phyloP scores from a whole-genome alignment of 2,113 vertebrate species.

The Antechinus stuartii region DNA sequence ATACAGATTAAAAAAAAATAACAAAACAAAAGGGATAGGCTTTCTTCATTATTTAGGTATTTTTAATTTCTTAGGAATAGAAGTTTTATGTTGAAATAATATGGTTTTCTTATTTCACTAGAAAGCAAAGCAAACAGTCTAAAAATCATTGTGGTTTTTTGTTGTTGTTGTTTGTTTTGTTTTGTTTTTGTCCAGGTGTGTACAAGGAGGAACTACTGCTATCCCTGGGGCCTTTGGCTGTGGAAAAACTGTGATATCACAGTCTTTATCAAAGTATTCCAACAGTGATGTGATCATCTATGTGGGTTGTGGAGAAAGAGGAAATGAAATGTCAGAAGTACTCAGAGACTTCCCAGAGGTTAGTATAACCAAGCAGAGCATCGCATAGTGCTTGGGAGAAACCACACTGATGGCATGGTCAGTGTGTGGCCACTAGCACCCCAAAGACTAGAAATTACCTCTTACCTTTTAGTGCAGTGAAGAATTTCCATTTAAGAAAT shows the following conservation, averaged over 20 bases:
- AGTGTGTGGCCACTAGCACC: background rate
- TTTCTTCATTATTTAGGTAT: background rate
- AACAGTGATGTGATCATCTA: slow-evolving; percentile 99
- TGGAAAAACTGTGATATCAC: slow-evolving; percentile 98
- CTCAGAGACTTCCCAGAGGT: slow-evolving; percentile 98
- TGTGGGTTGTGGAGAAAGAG: slow-evolving; percentile 97
- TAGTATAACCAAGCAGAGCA: slow-evolving; percentile 67
- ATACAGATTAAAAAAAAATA: no score
- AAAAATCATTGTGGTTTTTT: slow-evolving; percentile 23
- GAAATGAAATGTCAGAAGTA: slow-evolving; percentile 99
- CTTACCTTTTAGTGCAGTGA: slow-evolving; percentile 25
- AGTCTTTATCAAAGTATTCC: slow-evolving; percentile 98
- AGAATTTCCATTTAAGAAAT: slow-evolving; percentile 30
- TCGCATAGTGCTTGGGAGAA: slow-evolving; percentile 30
- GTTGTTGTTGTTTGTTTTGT: no score
- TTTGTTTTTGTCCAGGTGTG: slow-evolving; percentile 87
- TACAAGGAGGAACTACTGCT: slow-evolving; percentile 98
- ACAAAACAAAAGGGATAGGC: background rate
- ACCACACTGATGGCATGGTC: background rate
- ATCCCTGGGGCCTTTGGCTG: slow-evolving; percentile 98
- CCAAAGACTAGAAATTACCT: slow-evolving; percentile 11
- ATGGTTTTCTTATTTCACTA: slow-evolving; percentile 49
- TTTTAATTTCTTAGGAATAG: background rate
- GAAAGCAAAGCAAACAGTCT: slow-evolving; percentile 12
- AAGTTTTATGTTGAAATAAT: slow-evolving; percentile 20